Base-by-base conservation (phyloP, 37 sponge, comb jelly and placozoan species). In the Chondrilla cf. caribensis region DNA sequence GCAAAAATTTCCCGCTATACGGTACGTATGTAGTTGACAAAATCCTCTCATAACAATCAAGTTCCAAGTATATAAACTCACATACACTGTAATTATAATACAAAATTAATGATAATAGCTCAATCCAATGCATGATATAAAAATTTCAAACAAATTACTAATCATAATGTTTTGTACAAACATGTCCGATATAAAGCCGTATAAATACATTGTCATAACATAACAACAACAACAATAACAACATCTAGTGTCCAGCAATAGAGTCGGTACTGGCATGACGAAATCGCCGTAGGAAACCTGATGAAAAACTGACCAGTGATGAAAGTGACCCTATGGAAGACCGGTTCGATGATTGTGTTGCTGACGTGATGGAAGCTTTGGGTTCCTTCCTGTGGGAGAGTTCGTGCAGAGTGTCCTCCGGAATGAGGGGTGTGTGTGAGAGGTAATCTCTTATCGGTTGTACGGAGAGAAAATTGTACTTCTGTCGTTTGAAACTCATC, bases 391-490 rank as follows among this genome's bases (percentile, higher is more conserved):
- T n/a, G 41, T 73, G 76, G 19, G 76, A 73, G 21, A 40, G 31
- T 15, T 73, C 76, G 6, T 73, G 76, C 5, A 73, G 42, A 7
- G 39, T 43, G 22, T 73, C 76, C 25, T 73, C 76, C 15, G 76
- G 18, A 62, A 29, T 15, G 40, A 73, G 38, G 8, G 43, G 21
- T 22, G 43, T 40, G 44, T 38, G 43, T 1, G 60, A 54, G 42
- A 89, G 85, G 42, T 89, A 77, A 21, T 54, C 19, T 59, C 84
- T 83, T 1, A 88, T 37, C 29, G 84, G 81, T 24, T 64, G 58
- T 0, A 92, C 89, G 2, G 19, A 2, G 31, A 82, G 83, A 36
- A 72, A 84, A 21, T 86, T 86, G 84, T 92, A 88, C 2, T 43
- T 5, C n/a, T 92, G 79, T 40, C 80, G 68, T 43, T 88, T 85